Evolutionary conservation across 2,113 vertebrate genomes (phyloP), one percentile per base, ranked within the genome.

Genomic region (Calidris pygmaea): DNA sequence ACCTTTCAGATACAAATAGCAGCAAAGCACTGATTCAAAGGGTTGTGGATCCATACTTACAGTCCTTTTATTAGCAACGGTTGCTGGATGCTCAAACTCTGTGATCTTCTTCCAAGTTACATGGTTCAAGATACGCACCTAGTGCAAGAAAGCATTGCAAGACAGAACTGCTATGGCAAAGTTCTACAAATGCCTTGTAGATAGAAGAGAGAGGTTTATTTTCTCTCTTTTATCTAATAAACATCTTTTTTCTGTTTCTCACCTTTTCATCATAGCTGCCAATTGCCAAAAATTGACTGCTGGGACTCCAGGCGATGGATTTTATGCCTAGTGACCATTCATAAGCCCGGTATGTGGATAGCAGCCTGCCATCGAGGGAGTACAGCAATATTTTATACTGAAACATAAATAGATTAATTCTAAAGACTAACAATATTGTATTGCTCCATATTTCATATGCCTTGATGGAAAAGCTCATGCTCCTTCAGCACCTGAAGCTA

Each of bases 201-300:
- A 12, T 12, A 12, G 55, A 24, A 70, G 21, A 43, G 22, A 67
- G 66, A 56, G 81, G 15, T 55, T 55, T 11, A 30, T 55, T 55
- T 55, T 55, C 53, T 30, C 53, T 55, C 53, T 55, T 55, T 55
- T 30, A 53, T 30, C 29, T 30, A 55, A 55, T 18, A 30, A 30
- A 55, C 10, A 18, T 55, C 27, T 55, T 55, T 52, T 52, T 52
- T 52, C 13, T 18, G 0, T 3, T 16, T 72, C 73, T 79, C 77
- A 99, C 99, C 98, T 99, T 99, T 86, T 99, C 99, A 60, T 99
- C 99, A 12, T 98, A 99, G 98, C 99, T 99, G 71, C 99, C 99
- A 9, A 99, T 94, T 1, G 99, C 99, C 96, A 99, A 97, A 96
- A 99, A 99, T 83, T 99, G 99, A 50, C 99, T 99, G 98, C 99